Conservation (phyloP, 2,888 invertebrate genomes). For the Hirtodrosophila trivittata region DNA sequence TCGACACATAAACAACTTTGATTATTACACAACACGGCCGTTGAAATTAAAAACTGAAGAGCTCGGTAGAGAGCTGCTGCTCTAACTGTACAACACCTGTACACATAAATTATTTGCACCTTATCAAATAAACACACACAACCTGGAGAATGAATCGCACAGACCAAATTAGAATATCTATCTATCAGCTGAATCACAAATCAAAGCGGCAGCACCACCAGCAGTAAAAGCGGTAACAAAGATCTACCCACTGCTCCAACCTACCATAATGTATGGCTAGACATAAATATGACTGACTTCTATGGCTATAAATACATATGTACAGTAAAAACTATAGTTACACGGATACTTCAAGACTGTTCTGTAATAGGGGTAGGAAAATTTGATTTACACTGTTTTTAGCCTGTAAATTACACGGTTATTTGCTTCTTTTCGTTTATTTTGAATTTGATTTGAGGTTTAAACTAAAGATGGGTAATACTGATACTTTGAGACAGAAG, state of each 20-base stretch:
- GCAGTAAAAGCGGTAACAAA: conserved; percentile 8
- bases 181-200: conserved; percentile 23
- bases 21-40: conserved; percentile 76
- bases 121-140: conserved; percentile 75
- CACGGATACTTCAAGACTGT: too few relatives aligned
- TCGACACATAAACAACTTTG: conserved; percentile 74
- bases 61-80: conserved; percentile 25
- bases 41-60: conserved; percentile 77
- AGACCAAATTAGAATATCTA: conserved; percentile 74
- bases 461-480: too few relatives aligned
- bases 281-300: too few relatives aligned
- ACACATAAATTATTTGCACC: conserved; percentile 70
- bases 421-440: too few relatives aligned
- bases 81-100: conserved; percentile 19
- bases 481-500: too few relatives aligned
- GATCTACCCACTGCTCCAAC: conserved; percentile 20
- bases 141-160: conserved; percentile 39
- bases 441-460: too few relatives aligned
- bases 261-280: too few relatives aligned
- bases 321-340: too few relatives aligned
- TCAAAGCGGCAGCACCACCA: neutral
- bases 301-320: too few relatives aligned
- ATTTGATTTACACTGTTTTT: too few relatives aligned
- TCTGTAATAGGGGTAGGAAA: too few relatives aligned
- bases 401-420: too few relatives aligned